Evolutionary conservation across 2,797 vertebrate genomes (phyloP).

Genomic region (Erithacus rubecula): DNA sequence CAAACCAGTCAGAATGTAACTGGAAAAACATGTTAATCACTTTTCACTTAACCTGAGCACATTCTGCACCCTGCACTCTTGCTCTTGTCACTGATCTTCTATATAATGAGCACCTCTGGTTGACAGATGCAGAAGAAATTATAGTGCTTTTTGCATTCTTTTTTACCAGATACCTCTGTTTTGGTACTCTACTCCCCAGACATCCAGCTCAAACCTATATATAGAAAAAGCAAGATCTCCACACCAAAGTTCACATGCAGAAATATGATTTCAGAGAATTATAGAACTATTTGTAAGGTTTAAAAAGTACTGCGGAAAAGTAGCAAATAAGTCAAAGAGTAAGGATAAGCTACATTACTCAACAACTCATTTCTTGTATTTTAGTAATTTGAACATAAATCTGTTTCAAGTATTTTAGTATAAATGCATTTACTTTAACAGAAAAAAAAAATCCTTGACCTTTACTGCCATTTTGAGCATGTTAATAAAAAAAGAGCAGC

Average conservation of each 20-base stretch:
- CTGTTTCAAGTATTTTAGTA: not conserved
- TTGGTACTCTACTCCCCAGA: not conserved
- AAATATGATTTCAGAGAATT: not conserved
- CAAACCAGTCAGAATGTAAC: not conserved
- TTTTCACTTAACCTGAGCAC: not conserved
- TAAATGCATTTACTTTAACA: not conserved
- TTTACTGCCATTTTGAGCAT: not conserved
- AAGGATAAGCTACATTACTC: not conserved
- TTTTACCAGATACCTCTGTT: not conserved
- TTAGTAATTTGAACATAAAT: not conserved
- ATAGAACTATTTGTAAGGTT: not conserved
- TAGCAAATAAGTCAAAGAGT: not conserved
- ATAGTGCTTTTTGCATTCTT: not conserved
- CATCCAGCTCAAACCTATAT: not conserved
- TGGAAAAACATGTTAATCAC: not conserved
- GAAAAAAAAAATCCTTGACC: not conserved
- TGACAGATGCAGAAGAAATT: not conserved
- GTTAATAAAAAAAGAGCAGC: not conserved
- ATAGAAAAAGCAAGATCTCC: not conserved
- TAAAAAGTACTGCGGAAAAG: not conserved
- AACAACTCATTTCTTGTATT: not conserved
- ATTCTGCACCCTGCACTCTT: not conserved
- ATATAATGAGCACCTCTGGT: not conserved
- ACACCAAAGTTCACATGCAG: not conserved
- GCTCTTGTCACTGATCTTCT: not conserved